phyloP scores from a whole-genome alignment of 1,140 invertebrate genomes.

The Drosophila subpulchrella region DNA sequence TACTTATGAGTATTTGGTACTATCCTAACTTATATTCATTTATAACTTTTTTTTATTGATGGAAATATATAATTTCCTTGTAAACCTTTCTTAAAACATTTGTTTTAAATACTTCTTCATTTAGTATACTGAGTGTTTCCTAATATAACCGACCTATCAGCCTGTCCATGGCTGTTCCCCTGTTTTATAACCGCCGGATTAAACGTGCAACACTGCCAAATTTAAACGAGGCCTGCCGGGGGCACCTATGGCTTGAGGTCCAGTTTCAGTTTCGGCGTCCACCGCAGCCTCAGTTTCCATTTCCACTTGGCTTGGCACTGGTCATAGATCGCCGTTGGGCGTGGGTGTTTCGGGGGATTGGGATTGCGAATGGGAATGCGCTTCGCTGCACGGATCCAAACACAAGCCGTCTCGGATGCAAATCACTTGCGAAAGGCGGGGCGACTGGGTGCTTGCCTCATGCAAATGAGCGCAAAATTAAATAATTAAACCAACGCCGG shows the following conservation, averaged over 20 bases:
- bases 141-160: background rate
- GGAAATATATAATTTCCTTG: no score
- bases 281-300: slow-evolving; percentile 18
- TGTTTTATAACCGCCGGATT: slow-evolving; percentile 6
- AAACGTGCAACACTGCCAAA: slow-evolving; percentile 37
- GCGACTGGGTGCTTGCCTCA: slow-evolving; percentile 26
- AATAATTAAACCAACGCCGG: slow-evolving; percentile 75
- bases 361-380: slow-evolving; percentile 6
- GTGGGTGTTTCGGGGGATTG: slow-evolving; percentile 7
- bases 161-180: background rate
- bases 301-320: slow-evolving; percentile 24
- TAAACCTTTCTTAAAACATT: no score
- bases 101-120: no score
- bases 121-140: background rate
- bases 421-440: slow-evolving; percentile 64
- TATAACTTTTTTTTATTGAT: no score
- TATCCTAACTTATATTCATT: no score
- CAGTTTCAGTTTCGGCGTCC: background rate
- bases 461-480: slow-evolving; percentile 78
- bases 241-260: slow-evolving; percentile 9
- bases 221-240: slow-evolving; percentile 18
- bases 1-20: no score
- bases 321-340: slow-evolving; percentile 20
- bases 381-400: slow-evolving; percentile 59
- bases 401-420: slow-evolving; percentile 59